These are phyloP conservation scores for Paedocypris sp. DNA, from an alignment of 2,113 vertebrate species.

Conservation along the genomic window DNA sequence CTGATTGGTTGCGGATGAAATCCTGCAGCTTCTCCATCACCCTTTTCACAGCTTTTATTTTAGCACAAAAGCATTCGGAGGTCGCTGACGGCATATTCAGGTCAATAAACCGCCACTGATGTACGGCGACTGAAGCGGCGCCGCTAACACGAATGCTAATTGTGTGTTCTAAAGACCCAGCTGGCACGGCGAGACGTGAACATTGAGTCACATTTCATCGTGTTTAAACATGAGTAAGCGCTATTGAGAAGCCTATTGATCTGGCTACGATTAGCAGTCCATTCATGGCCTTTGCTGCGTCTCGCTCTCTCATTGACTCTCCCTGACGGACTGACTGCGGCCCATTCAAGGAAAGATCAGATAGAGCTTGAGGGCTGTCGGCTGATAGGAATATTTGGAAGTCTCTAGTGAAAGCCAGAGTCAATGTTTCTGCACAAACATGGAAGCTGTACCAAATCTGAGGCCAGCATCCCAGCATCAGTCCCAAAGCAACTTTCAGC, in stretches of 20 bases:
- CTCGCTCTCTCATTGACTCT: slow-evolving; percentile 6
- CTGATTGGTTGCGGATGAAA: too few species aligned
- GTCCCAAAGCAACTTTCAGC: too few species aligned
- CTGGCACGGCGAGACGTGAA: not conserved
- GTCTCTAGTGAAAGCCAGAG: not conserved
- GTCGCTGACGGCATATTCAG: slow-evolving; percentile 11
- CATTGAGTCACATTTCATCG: not conserved
- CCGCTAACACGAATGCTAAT: slow-evolving; percentile 16
- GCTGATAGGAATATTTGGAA: not conserved
- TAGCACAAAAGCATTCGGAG: slow-evolving; percentile 1
- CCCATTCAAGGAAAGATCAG: slow-evolving; percentile 2
- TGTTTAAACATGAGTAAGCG: slow-evolving; percentile 18
- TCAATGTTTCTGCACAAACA: not conserved
- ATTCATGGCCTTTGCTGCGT: slow-evolving; percentile 19
- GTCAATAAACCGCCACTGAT: not conserved
- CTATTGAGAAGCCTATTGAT: slow-evolving; percentile 31
- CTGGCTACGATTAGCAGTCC: slow-evolving; percentile 15
- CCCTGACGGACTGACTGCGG: not conserved
- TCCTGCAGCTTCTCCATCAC: not conserved
- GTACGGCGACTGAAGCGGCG: not conserved
- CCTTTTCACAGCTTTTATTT: not conserved
- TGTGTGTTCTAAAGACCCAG: slow-evolving; percentile 5
- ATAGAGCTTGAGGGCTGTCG: not conserved
- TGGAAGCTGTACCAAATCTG: not conserved
- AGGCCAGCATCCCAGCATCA: too few species aligned